Percentiles rank a stretch among this genome's conserved stretches.
These are phyloP conservation scores for Syngnathus rostellatus DNA, from an alignment of 2,797 vertebrate genomes.

Conservation along the genomic window DNA sequence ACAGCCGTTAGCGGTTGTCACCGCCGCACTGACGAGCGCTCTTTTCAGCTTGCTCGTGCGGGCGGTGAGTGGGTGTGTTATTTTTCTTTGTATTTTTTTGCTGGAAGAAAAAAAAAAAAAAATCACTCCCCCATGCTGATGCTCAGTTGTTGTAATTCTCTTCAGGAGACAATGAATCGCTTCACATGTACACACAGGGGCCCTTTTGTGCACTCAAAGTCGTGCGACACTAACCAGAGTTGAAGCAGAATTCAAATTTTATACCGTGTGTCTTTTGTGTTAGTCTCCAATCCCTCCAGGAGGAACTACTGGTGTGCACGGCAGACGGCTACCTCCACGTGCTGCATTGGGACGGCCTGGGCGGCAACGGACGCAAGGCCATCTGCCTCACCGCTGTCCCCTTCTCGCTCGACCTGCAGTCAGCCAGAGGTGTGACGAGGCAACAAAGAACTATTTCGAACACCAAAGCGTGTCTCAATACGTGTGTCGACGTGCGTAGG, in stretches of 20 bases:
- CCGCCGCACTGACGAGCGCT: constrained; percentile 5
- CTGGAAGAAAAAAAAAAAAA: constrained; percentile 15
- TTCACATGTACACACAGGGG: constrained; percentile 27
- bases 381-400: constrained; percentile 89
- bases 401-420: constrained; percentile 92
- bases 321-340: constrained; percentile 89
- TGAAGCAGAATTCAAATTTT: not conserved
- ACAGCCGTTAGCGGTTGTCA: constrained; percentile 37
- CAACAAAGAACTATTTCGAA: too few species aligned
- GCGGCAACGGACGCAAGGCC: constrained; percentile 86
- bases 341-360: constrained; percentile 88
- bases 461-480: not conserved
- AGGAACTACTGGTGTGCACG: constrained; percentile 88
- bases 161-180: constrained; percentile 24
- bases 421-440: constrained; percentile 80
- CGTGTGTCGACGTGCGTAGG: constrained; percentile 52
- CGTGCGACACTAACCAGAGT: not conserved
- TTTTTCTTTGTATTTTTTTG: constrained; percentile 16
- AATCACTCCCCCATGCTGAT: constrained; percentile 22
- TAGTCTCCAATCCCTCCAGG: constrained; percentile 88
- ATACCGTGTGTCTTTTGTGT: not conserved
- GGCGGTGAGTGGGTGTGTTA: constrained; percentile 49
- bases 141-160: constrained; percentile 5
- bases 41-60: constrained; percentile 34
- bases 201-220: not conserved